phyloP scores from a whole-genome alignment of 35 echinoderm and acorn worm species.

The Hemicentrotus pulcherrimus region DNA sequence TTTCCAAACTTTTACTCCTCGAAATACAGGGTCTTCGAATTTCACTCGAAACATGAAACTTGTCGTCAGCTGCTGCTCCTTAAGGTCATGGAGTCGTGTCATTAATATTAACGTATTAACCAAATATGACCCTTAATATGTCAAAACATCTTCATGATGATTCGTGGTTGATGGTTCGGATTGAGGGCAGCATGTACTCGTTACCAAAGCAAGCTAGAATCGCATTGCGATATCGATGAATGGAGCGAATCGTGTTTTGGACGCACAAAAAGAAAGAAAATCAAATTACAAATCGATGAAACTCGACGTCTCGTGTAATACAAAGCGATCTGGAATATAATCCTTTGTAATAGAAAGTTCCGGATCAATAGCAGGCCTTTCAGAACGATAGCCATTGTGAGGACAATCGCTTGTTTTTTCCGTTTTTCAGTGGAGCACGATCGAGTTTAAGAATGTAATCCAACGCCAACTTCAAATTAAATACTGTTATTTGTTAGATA shows the following conservation, averaged over 20 bases:
- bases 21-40: neutral
- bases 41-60: neutral
- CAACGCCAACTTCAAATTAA: neutral
- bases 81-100: neutral
- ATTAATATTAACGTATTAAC: neutral
- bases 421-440: neutral
- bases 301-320: neutral
- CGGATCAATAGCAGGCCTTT: neutral
- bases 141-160: neutral
- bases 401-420: neutral
- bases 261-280: neutral
- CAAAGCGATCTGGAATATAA: neutral
- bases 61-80: neutral
- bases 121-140: neutral
- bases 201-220: neutral
- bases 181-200: neutral
- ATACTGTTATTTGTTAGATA: neutral
- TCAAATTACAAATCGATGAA: neutral
- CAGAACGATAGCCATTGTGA: neutral
- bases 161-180: neutral
- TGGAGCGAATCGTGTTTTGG: neutral
- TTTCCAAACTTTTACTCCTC: neutral
- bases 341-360: neutral
- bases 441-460: neutral
- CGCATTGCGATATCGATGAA: neutral